Percentiles rank a stretch among this genome's conserved stretches.
These are phyloP conservation scores for Drosophila histrio DNA, from an alignment of 2,888 invertebrate genomes.

Conservation along the genomic window DNA sequence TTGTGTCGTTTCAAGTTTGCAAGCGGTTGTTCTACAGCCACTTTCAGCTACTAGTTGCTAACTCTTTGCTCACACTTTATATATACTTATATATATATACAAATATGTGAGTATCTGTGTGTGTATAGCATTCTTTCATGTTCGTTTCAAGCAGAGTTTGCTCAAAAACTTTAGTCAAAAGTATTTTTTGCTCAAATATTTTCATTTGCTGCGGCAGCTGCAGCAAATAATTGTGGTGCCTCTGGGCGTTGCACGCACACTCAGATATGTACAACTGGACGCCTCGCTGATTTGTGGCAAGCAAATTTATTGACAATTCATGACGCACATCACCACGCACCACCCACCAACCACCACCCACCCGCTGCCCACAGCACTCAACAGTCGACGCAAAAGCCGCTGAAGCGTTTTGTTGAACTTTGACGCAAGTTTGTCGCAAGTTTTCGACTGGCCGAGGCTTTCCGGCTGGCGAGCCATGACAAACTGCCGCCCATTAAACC, in stretches of 20 bases:
- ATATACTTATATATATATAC: background rate
- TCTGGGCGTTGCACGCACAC: background rate
- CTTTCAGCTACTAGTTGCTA: constrained; percentile 31
- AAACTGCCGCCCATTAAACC: constrained; percentile 75
- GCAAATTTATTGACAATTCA: constrained; percentile 78
- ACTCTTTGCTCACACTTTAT: constrained; percentile 10
- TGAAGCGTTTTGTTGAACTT: constrained; percentile 76
- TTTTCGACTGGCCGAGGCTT: constrained; percentile 43
- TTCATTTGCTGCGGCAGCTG: constrained; percentile 71
- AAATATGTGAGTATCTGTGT: background rate
- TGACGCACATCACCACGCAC: constrained; percentile 38
- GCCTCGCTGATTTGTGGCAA: constrained; percentile 71
- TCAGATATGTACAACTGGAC: constrained; percentile 27
- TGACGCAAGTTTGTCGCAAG: constrained; percentile 71
- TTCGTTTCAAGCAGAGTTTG: constrained; percentile 71
- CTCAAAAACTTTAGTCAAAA: constrained; percentile 69
- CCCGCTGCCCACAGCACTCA: constrained; percentile 1
- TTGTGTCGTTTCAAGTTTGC: constrained; percentile 58
- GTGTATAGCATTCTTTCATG: constrained; percentile 43
- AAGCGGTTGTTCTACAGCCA: constrained; percentile 40
- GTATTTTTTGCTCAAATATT: constrained; percentile 73
- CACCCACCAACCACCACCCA: background rate
- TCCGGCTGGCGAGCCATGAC: constrained; percentile 69
- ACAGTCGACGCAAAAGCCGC: constrained; percentile 41
- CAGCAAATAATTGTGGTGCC: constrained; percentile 70